Evolutionary conservation across 2,113 vertebrate genomes (phyloP), one percentile per base, ranked within the genome.

Genomic region (Grallaria varia): DNA sequence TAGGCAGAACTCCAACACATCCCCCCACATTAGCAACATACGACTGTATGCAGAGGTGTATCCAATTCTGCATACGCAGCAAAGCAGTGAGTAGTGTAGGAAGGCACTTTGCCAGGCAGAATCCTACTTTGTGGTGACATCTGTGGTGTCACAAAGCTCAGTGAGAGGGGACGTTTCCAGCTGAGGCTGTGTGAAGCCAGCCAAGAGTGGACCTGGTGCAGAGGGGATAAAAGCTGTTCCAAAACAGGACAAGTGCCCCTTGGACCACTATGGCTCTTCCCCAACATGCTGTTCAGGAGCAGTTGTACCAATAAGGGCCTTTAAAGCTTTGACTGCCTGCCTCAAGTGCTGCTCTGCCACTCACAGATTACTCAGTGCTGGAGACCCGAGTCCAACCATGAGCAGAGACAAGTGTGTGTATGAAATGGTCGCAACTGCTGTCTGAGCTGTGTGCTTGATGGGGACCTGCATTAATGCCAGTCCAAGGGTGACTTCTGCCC

Each of bases 1-100:
- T 39, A 59, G 16, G 47, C 53, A 68, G 31, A 49, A 84, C 12
- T 59, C 56, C 49, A 52, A 17, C 9, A 8, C 31, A n/a, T n/a
- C 10, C 40, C 50, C 33, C 42, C 19, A 74, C 9, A 7, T 52
- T 71, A 45, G 44, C 44, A 78, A 30, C 2, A 2, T 21, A 12
- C 1, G 2, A 49, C 31, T 15, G 12, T 78, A 35, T 24, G 59
- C 4, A 8, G 42, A 56, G 17, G 12, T 1, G 0, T 44, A 74
- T 16, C 14, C 37, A 49, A 21, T 74, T 31, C 47, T 74, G 49
- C 33, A 4, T 17, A 44, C 0, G 3, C 31, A 68, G 49, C 42
- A 56, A 44, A 33, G 33, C 67, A 73, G 31, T 9, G 35, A 12
- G 47, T 50, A 56, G 40, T 8, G 3, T 37, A 17, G 60, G 42